Percentiles rank a stretch among this genome's conserved stretches.
These are phyloP conservation scores for Chlorospingus semifuscus DNA, from an alignment of 2,797 vertebrate genomes.

Conservation along the genomic window DNA sequence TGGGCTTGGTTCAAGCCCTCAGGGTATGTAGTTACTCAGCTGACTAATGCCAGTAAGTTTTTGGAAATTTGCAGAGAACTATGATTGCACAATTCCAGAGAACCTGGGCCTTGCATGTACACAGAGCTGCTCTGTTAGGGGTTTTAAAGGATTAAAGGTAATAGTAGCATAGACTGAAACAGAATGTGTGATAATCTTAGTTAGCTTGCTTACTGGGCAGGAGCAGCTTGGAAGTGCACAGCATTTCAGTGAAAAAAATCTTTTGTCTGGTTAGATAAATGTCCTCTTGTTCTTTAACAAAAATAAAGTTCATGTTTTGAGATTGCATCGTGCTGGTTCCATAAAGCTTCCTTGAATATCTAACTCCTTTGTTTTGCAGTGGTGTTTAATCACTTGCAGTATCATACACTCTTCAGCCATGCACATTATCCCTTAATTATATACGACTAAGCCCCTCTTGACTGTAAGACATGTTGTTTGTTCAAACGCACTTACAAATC, in stretches of 20 bases:
- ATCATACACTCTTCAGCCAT: constrained; percentile 17
- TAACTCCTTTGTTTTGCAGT: constrained; percentile 3
- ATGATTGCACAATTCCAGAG: not conserved
- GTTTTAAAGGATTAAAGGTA: constrained; percentile 26
- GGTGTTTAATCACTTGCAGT: constrained; percentile 5
- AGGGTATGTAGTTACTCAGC: not conserved
- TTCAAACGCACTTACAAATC: constrained; percentile 65
- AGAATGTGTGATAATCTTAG: not conserved
- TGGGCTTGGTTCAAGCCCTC: not conserved
- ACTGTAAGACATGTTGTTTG: constrained; percentile 58
- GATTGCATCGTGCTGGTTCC: not conserved
- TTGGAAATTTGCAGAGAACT: not conserved
- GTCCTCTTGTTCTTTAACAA: not conserved
- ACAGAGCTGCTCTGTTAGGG: not conserved
- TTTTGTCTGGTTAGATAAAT: not conserved
- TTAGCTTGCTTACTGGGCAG: not conserved
- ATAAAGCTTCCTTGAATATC: not conserved
- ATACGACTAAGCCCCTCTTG: constrained; percentile 13
- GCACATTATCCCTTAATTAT: constrained; percentile 51
- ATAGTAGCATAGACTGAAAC: not conserved
- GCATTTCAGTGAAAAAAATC: not conserved
- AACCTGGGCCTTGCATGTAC: not conserved
- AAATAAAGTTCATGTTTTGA: not conserved
- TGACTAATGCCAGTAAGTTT: not conserved
- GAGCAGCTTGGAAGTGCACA: not conserved